Conservation (phyloP, 2,888 invertebrate species). For the Drosophila paramelanica region DNA sequence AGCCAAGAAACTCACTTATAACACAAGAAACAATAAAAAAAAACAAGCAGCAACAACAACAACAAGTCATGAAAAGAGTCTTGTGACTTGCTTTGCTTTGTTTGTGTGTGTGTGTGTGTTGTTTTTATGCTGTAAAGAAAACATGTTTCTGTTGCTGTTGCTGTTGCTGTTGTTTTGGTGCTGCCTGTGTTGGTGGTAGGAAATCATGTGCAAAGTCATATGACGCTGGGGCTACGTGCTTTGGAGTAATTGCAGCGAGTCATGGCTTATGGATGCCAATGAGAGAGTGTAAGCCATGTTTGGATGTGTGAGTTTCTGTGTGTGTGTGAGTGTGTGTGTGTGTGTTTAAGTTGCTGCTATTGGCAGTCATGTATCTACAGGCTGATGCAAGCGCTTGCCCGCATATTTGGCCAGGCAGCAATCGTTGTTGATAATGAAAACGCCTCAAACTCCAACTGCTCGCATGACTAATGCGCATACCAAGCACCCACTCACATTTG, state of each 20-base stretch:
- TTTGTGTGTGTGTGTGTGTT: constrained; percentile 29
- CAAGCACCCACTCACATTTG: constrained; percentile 25
- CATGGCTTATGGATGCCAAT: constrained; percentile 63
- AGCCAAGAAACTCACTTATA: constrained; percentile 59
- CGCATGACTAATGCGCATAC: constrained; percentile 68
- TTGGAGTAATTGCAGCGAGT: constrained; percentile 72
- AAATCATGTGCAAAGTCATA: constrained; percentile 81
- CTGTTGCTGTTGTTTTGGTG: constrained; percentile 11
- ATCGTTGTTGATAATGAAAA: constrained; percentile 71
- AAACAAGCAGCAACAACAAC: constrained; percentile 19
- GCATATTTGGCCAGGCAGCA: constrained; percentile 66
- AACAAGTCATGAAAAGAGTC: constrained; percentile 52
- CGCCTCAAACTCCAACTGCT: constrained; percentile 23
- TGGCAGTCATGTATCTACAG: constrained; percentile 48
- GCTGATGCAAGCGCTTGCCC: constrained; percentile 60
- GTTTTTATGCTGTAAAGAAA: constrained; percentile 36
- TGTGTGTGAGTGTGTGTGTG: constrained; percentile 11
- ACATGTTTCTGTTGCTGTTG: constrained; percentile 45
- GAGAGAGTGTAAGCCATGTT: constrained; percentile 35
- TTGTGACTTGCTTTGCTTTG: constrained; percentile 54
- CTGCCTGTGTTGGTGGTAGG: constrained; percentile 74
- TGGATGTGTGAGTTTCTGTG: constrained; percentile 18
- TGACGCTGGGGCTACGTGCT: constrained; percentile 73
- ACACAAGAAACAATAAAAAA: constrained; percentile 40
- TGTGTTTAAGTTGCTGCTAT: constrained; percentile 5